Conservation (phyloP, 2,888 invertebrate species). For the Heteromyza rotundicornis region DNA sequence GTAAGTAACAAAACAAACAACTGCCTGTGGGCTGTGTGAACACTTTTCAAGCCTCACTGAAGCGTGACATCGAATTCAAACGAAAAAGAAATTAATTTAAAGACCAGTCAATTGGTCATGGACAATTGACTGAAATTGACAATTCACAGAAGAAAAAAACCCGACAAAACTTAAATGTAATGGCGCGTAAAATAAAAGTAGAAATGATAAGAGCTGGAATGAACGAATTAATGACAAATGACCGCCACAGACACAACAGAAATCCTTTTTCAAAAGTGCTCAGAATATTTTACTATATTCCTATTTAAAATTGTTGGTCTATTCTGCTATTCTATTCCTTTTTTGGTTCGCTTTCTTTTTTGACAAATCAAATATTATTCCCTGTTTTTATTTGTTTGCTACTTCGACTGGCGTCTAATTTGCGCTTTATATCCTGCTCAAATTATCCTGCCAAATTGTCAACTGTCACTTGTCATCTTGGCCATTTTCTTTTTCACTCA, state of each 20-base stretch:
- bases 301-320: no score
- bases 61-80: constrained; percentile 10
- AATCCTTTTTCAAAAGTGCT: no score
- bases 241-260: no score
- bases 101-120: constrained; percentile 43
- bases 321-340: no score
- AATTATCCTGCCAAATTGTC: constrained; percentile 36
- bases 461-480: constrained; percentile 45
- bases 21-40: not conserved
- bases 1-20: no score
- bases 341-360: no score
- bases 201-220: no score
- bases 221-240: no score
- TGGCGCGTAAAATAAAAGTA: not conserved
- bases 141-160: not conserved
- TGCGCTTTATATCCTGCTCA: constrained; percentile 8
- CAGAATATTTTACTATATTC: no score
- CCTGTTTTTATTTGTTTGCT: no score
- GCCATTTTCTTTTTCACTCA: constrained; percentile 12
- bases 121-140: not conserved
- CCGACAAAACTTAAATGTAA: not conserved
- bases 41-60: constrained; percentile 42
- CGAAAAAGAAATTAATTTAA: constrained; percentile 38
- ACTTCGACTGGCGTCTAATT: not conserved
- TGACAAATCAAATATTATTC: no score